These are phyloP conservation scores for Caenorhabditis imperialis DNA, from an alignment of 2,888 invertebrate species.

Conservation along the genomic window DNA sequence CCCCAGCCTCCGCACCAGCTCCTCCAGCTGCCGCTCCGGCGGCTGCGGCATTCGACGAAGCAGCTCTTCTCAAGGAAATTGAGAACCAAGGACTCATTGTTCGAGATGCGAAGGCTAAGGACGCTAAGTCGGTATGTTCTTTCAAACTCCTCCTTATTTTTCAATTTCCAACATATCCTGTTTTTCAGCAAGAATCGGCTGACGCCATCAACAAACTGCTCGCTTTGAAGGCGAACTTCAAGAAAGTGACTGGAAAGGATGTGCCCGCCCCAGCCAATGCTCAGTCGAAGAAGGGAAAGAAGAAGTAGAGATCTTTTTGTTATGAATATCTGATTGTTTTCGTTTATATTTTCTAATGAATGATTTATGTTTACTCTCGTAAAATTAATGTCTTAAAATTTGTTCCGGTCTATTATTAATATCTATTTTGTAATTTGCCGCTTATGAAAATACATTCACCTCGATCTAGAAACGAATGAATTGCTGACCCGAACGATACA, in stretches of 20 bases:
- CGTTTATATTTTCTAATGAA: conserved; percentile 6
- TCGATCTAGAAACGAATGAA: conserved; percentile 17
- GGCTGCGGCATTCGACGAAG: conserved; percentile 21
- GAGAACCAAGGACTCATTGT: conserved; percentile 53
- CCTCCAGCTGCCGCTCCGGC: conserved; percentile 43
- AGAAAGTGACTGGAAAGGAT: conserved; percentile 83
- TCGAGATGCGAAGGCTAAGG: conserved; percentile 62
- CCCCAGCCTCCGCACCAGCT: conserved; percentile 53
- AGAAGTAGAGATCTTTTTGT: conserved; percentile 15
- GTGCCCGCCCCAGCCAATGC: conserved; percentile 77
- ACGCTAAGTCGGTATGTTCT: conserved; percentile 59
- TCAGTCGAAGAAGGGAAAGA: conserved; percentile 47
- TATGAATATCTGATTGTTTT: neutral
- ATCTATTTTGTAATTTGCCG: neutral
- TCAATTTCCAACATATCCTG: too few species aligned
- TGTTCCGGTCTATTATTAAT: neutral
- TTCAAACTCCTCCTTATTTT: neutral
- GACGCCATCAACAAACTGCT: conserved; percentile 83
- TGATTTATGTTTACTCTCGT: neutral
- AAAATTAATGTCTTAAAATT: conserved; percentile 5
- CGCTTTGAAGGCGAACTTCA: conserved; percentile 85
- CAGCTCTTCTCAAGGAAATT: conserved; percentile 39
- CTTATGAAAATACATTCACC: too few species aligned
- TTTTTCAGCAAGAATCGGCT: conserved; percentile 79
- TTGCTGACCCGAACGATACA: conserved; percentile 6